Evolutionary conservation across 92 coral and sea anemone species (phyloP).

Genomic region (Phenganax subtilis): DNA sequence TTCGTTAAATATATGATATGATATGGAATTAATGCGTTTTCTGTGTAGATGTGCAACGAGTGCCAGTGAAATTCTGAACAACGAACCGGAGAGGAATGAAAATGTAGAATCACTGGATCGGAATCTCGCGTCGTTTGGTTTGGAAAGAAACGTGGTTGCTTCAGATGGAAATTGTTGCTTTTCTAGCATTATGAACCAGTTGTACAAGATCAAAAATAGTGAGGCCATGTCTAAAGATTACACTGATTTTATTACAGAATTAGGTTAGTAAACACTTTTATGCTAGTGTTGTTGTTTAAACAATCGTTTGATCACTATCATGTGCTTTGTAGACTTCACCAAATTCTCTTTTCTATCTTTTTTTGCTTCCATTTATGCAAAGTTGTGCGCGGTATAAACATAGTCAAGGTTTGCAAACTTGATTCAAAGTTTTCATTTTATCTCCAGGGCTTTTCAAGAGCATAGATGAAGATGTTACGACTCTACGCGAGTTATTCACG

Average conservation of each 20-base stretch:
- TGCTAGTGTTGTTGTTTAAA: too few relatives aligned
- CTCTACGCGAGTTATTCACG: constrained; percentile 47
- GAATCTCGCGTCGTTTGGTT: constrained; percentile 57
- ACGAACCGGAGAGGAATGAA: constrained; percentile 35
- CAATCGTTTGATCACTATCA: too few relatives aligned
- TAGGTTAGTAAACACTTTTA: background rate
- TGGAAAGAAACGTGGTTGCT: constrained; percentile 43
- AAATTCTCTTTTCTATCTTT: too few relatives aligned
- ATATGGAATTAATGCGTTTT: background rate
- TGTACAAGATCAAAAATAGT: constrained; percentile 32
- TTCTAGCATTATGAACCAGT: constrained; percentile 45
- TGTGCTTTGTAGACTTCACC: too few relatives aligned
- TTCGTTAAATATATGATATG: too few relatives aligned
- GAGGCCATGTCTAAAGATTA: constrained; percentile 11
- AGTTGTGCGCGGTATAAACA: too few relatives aligned
- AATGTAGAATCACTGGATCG: constrained; percentile 42
- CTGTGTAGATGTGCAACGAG: constrained; percentile 3
- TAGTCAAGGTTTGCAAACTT: too few relatives aligned
- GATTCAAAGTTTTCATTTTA: background rate
- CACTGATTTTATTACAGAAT: constrained; percentile 5
- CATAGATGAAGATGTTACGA: constrained; percentile 49
- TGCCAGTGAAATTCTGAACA: constrained; percentile 8
- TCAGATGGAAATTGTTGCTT: constrained; percentile 65
- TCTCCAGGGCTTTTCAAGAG: constrained; percentile 8
- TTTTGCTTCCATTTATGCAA: too few relatives aligned